A percentile compares a stretch with the other conserved stretches of the same genome.
phyloP scores from a whole-genome alignment of 2,797 vertebrate genomes.

The Rhodeus uyekii region DNA sequence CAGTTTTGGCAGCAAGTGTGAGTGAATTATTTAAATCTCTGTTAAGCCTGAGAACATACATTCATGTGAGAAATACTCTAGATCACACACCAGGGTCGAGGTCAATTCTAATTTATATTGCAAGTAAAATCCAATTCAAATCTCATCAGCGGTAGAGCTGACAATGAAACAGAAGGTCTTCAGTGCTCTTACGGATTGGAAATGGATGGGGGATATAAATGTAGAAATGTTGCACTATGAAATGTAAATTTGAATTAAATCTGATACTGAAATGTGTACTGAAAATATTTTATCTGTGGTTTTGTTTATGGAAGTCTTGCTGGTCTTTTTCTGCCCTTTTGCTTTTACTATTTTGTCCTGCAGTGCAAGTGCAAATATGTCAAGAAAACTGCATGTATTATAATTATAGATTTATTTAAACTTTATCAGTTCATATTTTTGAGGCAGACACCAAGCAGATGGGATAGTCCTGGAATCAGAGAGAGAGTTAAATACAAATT shows the following conservation, averaged over 20 bases:
- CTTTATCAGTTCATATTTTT: neutral
- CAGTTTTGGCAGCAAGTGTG: conserved; percentile 80
- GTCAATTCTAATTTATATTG: conserved; percentile 41
- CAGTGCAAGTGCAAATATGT: neutral
- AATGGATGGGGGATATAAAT: neutral
- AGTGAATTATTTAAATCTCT: conserved; percentile 91
- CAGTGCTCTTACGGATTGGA: neutral
- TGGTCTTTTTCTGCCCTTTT: neutral
- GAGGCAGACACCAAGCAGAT: neutral
- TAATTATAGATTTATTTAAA: neutral
- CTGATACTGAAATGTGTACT: neutral
- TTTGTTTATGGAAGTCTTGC: neutral
- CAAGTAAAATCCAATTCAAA: conserved; percentile 34
- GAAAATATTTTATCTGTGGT: neutral
- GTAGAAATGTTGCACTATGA: neutral
- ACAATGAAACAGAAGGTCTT: conserved; percentile 24
- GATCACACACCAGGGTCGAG: conserved; percentile 64
- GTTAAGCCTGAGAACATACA: conserved; percentile 80
- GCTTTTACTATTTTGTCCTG: neutral
- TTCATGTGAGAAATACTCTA: conserved; percentile 76
- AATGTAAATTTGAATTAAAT: neutral
- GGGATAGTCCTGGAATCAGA: too few relatives aligned
- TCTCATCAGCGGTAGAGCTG: conserved; percentile 18
- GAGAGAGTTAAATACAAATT: too few relatives aligned
- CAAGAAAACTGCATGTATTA: neutral